A percentile compares a stretch with the other conserved stretches of the same genome.
phyloP scores from a whole-genome alignment of 2,797 vertebrate species.

The Poeciliopsis infans region DNA sequence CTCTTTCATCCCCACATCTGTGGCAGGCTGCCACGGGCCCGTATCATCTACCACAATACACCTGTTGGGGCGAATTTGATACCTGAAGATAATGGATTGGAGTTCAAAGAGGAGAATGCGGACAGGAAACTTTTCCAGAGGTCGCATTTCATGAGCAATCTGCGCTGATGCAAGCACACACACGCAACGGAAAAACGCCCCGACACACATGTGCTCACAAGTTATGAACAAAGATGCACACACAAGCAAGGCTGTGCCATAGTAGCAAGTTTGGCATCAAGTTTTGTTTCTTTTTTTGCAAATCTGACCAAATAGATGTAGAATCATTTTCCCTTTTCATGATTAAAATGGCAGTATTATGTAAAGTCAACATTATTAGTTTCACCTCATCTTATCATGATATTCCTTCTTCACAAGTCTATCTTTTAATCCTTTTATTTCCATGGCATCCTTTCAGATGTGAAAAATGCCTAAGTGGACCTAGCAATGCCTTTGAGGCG shows the following conservation, averaged over 20 bases:
- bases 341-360: not conserved
- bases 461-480: too few species aligned
- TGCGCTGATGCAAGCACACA: conserved; percentile 32
- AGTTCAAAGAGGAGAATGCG: conserved; percentile 62
- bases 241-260: not conserved
- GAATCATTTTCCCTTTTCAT: not conserved
- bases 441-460: too few species aligned
- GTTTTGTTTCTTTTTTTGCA: not conserved
- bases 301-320: not conserved
- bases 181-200: not conserved
- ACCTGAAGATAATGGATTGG: conserved; percentile 67
- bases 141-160: conserved; percentile 62
- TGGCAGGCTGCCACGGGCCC: conserved; percentile 62
- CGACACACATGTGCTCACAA: not conserved
- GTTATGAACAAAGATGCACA: not conserved
- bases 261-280: conserved; percentile 25
- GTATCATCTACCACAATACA: conserved; percentile 63
- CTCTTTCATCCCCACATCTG: conserved; percentile 60
- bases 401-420: too few species aligned
- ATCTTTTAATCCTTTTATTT: too few species aligned
- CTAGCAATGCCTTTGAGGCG: too few species aligned
- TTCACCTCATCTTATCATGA: too few species aligned
- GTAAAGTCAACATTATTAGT: too few species aligned
- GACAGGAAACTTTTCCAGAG: conserved; percentile 65
- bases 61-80: conserved; percentile 69